Percentiles rank a stretch among this genome's conserved stretches.
These are phyloP conservation scores for Microplitis deprimator DNA, from an alignment of 2,888 invertebrate species.

Conservation along the genomic window DNA sequence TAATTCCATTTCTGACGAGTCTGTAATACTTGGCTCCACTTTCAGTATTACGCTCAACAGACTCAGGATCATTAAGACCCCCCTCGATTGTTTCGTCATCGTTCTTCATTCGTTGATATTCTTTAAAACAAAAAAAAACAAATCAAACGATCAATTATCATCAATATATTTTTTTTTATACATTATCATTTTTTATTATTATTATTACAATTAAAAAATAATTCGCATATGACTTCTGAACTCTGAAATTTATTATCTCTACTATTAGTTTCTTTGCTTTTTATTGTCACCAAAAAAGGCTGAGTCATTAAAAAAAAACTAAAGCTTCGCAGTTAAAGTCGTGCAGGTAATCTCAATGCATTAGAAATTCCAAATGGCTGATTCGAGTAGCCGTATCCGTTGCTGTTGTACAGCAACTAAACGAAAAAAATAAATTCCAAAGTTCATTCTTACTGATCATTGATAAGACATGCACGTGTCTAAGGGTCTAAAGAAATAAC, in stretches of 20 bases:
- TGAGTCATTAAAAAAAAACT: not conserved
- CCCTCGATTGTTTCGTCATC: conserved; percentile 59
- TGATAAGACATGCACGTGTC: conserved; percentile 8
- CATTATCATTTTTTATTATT: no score
- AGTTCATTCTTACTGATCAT: not conserved
- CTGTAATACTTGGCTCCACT: conserved; percentile 54
- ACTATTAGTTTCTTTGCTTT: not conserved
- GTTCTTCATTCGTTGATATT: conserved; percentile 61
- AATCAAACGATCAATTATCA: not conserved
- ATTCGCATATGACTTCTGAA: not conserved
- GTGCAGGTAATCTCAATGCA: conserved; percentile 21
- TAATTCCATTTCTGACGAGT: conserved; percentile 56
- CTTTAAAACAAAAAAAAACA: conserved; percentile 9
- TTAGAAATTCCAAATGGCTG: conserved; percentile 10
- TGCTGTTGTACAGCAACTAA: not conserved
- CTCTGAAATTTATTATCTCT: not conserved
- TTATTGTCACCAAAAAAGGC: not conserved
- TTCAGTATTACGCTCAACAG: conserved; percentile 52
- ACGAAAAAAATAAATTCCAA: not conserved
- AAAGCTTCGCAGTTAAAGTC: not conserved
- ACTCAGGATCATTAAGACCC: conserved; percentile 64
- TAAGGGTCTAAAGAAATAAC: not conserved
- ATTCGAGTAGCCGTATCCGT: not conserved
- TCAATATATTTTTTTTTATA: no score
- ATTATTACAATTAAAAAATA: no score